Evolutionary conservation across 2,888 invertebrate species (phyloP), one percentile per base, ranked within the genome.

Genomic region (Rhyacophila evoluta): DNA sequence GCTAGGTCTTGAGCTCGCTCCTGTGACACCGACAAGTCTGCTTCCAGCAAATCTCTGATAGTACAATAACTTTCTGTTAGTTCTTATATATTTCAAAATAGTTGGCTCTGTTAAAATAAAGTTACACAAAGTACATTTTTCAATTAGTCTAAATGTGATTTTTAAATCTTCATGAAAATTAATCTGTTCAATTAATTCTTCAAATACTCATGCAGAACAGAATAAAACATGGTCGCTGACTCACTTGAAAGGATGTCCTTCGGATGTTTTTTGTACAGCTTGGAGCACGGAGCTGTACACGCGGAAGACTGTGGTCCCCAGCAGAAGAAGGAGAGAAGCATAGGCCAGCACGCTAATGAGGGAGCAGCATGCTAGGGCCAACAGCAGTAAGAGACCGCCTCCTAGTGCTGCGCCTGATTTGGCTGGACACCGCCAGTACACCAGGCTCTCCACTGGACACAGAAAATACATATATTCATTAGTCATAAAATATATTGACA

Each of bases 221-320:
- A n/a, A n/a, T n/a, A n/a, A n/a, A n/a, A n/a, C n/a, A n/a, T n/a
- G n/a, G n/a, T n/a, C n/a, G n/a, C n/a, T n/a, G n/a, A 90, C 94
- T 93, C 86, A 98, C 97, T 98, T 97, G 95, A 98, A 98, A 79
- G 98, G 98, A 89, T 98, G 98, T 86, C 97, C 98, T 86, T 98
- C 98, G 84, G 93, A 94, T 84, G 97, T 97, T 90, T 98, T 99
- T 91, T 98, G 98, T 84, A 98, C 95, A 83, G 97, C 97, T 87
- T 97, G 96, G 87, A 98, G 92, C 85, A 98, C 94, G 87, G 95
- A 96, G 92, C 97, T 97, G 93, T 98, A 98, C 87, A 98, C 93
- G 86, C 98, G 95, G 94, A 97, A 98, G 87, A 94, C 94, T 87
- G 98, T 93, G 85, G 98, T 97, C 85, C 94, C 96, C 82, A 93